A percentile compares a stretch with the other conserved stretches of the same genome.
Evolutionary conservation across 2,797 vertebrate genomes (phyloP).

Genomic region (Sitta carolinensis): DNA sequence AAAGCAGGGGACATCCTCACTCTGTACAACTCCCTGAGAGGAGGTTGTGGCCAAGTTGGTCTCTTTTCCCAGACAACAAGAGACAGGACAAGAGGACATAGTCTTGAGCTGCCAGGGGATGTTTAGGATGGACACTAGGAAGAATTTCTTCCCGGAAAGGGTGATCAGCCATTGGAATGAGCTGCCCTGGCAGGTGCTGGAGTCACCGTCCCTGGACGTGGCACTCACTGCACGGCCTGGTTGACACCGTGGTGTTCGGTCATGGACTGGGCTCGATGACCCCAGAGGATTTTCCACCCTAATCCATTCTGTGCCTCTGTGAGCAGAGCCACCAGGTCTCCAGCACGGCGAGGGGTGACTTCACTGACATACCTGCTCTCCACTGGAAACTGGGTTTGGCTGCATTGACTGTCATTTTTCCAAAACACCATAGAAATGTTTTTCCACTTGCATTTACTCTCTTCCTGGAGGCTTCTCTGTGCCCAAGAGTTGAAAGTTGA

Average conservation of each 20-base stretch:
- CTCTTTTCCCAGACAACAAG: background rate
- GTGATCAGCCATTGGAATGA: background rate
- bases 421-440: background rate
- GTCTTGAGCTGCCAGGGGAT: background rate
- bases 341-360: accelerated
- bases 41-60: too few relatives aligned
- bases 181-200: background rate
- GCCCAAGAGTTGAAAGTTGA: background rate
- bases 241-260: accelerated
- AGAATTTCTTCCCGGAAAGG: background rate
- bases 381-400: background rate
- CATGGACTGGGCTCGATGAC: accelerated
- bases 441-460: background rate
- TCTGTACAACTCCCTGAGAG: too few relatives aligned
- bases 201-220: background rate
- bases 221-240: background rate
- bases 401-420: background rate
- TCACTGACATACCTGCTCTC: accelerated
- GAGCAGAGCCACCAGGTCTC: accelerated
- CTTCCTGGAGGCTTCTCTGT: background rate
- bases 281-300: background rate
- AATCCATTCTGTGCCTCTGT: too few relatives aligned
- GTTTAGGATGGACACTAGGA: background rate
- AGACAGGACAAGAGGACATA: background rate
- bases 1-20: background rate